Evolutionary conservation across 2,888 invertebrate genomes (phyloP).

Genomic region (Caenorhabditis virilis): DNA sequence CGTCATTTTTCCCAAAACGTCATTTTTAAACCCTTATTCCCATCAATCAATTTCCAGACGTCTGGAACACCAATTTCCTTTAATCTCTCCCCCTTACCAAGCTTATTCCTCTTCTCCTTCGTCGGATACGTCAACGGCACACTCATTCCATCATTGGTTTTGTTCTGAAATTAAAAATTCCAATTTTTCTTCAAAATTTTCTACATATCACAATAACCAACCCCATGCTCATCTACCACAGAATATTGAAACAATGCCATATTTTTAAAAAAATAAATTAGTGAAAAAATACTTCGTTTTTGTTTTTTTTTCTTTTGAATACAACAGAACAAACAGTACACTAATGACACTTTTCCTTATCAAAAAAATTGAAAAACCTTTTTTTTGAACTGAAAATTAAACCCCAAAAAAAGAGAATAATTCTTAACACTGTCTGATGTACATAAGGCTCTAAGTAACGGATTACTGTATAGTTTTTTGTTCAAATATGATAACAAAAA

Average conservation of each 20-base stretch:
- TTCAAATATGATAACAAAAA: no score
- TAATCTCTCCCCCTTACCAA: neutral
- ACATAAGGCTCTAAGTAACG: no score
- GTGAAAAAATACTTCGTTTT: no score
- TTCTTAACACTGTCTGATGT: no score
- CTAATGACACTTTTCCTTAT: neutral
- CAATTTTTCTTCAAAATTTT: constrained; percentile 1
- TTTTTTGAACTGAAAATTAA: no score
- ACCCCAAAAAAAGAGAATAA: no score
- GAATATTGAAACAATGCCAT: constrained; percentile 1
- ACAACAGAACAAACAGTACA: constrained; percentile 7
- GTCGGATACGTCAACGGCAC: constrained; percentile 21
- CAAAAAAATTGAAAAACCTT: neutral
- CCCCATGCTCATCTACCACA: neutral
- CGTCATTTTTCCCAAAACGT: no score
- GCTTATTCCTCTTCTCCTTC: constrained; percentile 1
- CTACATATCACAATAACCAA: neutral
- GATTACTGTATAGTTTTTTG: no score
- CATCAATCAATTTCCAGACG: no score
- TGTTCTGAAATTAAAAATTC: constrained; percentile 16
- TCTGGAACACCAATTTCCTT: no score
- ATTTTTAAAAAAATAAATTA: no score
- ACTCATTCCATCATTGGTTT: constrained; percentile 25
- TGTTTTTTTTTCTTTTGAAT: neutral
- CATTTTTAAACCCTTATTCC: no score